Conservation (phyloP, 2,888 invertebrate genomes). For the Loripinus fragilis region DNA sequence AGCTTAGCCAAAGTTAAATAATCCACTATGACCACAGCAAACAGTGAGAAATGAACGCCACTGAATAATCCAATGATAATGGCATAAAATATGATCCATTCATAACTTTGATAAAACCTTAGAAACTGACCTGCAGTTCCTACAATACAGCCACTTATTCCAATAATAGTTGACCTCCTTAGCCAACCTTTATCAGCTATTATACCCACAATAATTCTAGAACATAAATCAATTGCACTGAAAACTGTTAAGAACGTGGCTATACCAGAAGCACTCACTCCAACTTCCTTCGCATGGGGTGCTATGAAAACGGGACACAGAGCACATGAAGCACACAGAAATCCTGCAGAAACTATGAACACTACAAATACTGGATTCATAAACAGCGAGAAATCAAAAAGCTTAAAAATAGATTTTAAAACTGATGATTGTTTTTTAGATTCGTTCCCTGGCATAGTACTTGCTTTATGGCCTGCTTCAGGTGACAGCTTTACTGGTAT, state of each 20-base stretch:
- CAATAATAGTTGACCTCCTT: conserved; percentile 39
- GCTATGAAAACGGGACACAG: conserved; percentile 48
- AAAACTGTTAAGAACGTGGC: conserved; percentile 45
- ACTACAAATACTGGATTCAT: conserved; percentile 47
- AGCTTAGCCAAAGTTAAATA: conserved; percentile 62
- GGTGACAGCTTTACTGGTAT: not conserved
- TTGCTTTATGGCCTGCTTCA: not conserved
- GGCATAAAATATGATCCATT: conserved; percentile 50
- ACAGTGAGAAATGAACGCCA: conserved; percentile 61
- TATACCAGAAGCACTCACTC: conserved; percentile 33
- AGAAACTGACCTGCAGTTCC: conserved; percentile 28
- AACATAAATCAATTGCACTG: conserved; percentile 46
- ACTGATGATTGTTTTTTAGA: not conserved
- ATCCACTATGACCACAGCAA: conserved; percentile 64
- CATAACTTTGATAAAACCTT: conserved; percentile 51
- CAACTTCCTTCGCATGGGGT: conserved; percentile 51
- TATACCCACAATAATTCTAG: conserved; percentile 42
- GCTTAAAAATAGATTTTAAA: conserved; percentile 12
- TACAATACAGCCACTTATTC: conserved; percentile 24
- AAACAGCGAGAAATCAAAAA: conserved; percentile 44
- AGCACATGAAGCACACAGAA: conserved; percentile 43
- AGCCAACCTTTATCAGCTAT: conserved; percentile 44
- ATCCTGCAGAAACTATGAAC: conserved; percentile 31
- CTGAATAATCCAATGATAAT: conserved; percentile 61
- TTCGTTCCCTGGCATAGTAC: not conserved